phyloP scores from a whole-genome alignment of 1,140 invertebrate species.

The Gonatopus flavifemur region DNA sequence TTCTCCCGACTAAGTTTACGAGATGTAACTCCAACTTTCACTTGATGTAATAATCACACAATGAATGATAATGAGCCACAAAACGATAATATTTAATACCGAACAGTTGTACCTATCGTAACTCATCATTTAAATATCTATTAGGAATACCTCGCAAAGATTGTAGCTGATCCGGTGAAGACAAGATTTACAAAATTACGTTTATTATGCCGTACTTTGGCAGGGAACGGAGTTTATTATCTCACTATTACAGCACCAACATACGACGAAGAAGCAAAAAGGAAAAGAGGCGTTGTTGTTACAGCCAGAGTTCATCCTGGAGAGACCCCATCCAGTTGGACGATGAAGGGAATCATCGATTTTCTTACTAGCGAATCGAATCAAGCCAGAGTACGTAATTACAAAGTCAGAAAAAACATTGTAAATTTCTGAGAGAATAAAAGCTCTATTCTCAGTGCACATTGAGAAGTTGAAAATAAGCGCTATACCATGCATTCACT shows the following conservation, averaged over 20 bases:
- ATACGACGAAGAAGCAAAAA: conserved; percentile 60
- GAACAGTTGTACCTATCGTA: too few relatives aligned
- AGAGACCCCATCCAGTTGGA: conserved; percentile 92
- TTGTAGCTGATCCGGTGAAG: conserved; percentile 77
- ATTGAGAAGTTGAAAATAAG: too few relatives aligned
- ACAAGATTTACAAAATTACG: conserved; percentile 77
- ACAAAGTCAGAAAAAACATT: background rate
- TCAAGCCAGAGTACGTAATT: conserved; percentile 63
- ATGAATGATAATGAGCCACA: too few relatives aligned
- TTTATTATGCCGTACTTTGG: conserved; percentile 81
- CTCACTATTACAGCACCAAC: conserved; percentile 82
- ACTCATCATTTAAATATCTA: conserved; percentile 21
- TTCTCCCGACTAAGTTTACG: too few relatives aligned
- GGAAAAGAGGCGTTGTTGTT: conserved; percentile 82
- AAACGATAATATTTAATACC: too few relatives aligned
- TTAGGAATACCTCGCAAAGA: conserved; percentile 70
- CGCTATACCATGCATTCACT: too few relatives aligned
- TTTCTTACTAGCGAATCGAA: conserved; percentile 82
- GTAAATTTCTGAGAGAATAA: background rate
- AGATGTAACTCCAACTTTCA: too few relatives aligned
- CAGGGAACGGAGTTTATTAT: conserved; percentile 90
- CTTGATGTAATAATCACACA: too few relatives aligned
- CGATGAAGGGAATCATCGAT: conserved; percentile 95
- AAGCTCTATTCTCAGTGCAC: too few relatives aligned
- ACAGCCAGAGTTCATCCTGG: conserved; percentile 94